phyloP scores from a whole-genome alignment of 2,797 vertebrate species.

The Centroberyx gerrardi region DNA sequence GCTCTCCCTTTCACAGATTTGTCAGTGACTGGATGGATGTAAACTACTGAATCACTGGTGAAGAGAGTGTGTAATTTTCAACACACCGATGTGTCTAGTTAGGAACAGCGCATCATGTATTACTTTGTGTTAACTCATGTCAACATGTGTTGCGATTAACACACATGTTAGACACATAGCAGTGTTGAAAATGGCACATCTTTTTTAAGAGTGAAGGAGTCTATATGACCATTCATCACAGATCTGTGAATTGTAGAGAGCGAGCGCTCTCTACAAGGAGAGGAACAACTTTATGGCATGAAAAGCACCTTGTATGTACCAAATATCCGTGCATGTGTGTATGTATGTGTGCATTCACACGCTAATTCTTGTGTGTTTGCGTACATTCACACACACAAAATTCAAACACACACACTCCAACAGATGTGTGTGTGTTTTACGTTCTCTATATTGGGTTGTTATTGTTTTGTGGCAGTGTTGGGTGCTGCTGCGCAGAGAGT shows the following conservation, averaged over 20 bases:
- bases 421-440: slow-evolving; percentile 90
- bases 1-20: slow-evolving; percentile 54
- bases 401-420: slow-evolving; percentile 79
- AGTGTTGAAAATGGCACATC: slow-evolving; percentile 57
- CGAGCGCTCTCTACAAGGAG: slow-evolving; percentile 52
- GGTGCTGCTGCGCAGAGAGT: slow-evolving; percentile 95
- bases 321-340: slow-evolving; percentile 74
- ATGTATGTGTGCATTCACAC: slow-evolving; percentile 70
- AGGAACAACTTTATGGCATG: slow-evolving; percentile 75
- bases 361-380: slow-evolving; percentile 13
- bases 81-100: slow-evolving; percentile 8
- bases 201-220: slow-evolving; percentile 18
- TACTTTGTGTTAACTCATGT: slow-evolving; percentile 13
- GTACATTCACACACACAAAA: slow-evolving; percentile 20
- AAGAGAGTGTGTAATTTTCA: slow-evolving; percentile 60
- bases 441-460: slow-evolving; percentile 90
- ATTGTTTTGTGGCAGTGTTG: slow-evolving; percentile 93
- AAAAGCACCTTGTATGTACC: slow-evolving; percentile 77
- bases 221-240: slow-evolving; percentile 40
- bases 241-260: slow-evolving; percentile 55
- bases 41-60: slow-evolving; percentile 26
- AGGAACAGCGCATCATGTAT: slow-evolving; percentile 29
- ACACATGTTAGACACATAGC: slow-evolving; percentile 5
- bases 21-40: slow-evolving; percentile 50
- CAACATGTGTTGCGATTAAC: slow-evolving; percentile 44